Base-by-base conservation (phyloP, 2,113 vertebrate genomes). In the Tenebrosternarchus preto region DNA sequence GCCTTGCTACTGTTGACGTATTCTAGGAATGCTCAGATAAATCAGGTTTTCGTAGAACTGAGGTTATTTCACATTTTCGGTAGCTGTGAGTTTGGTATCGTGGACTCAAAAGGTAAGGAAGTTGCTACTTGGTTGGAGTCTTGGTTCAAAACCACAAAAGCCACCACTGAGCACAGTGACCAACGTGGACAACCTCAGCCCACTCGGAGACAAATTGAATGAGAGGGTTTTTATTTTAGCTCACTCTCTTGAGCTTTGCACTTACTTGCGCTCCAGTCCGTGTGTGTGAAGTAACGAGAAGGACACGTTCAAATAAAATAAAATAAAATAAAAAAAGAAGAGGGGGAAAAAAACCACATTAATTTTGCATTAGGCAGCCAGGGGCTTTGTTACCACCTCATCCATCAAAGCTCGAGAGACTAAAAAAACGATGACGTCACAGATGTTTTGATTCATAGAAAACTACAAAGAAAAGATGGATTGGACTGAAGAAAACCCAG, bases 281-380 rank as follows among this genome's bases (percentile, higher is more conserved):
- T 76, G 43, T 77, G 77, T 73, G 77, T 69, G 80, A 86, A 88
- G 80, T 86, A 87, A 88, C 50, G 53, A 64, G 15, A 31, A 20
- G 25, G 29, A 60, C 9, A 83, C 70, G 9, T 15, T 50, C n/a
- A n/a, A 36, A 36, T 36, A 36, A 36, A 36, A 36, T 36, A 36
- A 36, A 4, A 36, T 3, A 15, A 50, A 50, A 43, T 43, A 4
- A 43, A 43, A n/a, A n/a, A n/a, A n/a, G n/a, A n/a, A n/a, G n/a
- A n/a, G n/a, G n/a, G n/a, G n/a, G n/a, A n/a, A 89, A 88, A 88
- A 90, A 87, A 91, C 88, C 82, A 80, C 87, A 90, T 91, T 79
- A 87, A 90, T 89, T 90, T 89, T 91, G 76, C 88, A 90, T 91
- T 86, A 87, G 82, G 78, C 78, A 85, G 76, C 86, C 86, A 80